Evolutionary conservation across 2,888 invertebrate genomes (phyloP).

Genomic region (Empis livida): DNA sequence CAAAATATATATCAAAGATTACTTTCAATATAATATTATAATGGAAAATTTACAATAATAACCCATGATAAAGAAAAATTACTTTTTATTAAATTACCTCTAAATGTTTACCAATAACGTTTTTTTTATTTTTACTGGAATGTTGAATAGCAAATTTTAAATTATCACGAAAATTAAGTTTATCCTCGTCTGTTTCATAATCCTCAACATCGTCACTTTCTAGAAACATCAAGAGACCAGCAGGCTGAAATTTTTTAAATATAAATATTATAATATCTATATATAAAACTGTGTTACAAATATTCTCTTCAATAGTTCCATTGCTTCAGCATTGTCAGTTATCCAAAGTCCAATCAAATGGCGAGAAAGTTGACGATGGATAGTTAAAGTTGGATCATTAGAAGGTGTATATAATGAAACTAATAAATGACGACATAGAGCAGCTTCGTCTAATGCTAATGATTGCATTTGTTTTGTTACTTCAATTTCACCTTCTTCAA

Average conservation of each 20-base stretch:
- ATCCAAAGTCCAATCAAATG: constrained; percentile 95
- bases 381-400: constrained; percentile 67
- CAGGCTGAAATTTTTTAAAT: constrained; percentile 50
- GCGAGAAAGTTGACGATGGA: constrained; percentile 81
- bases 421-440: constrained; percentile 82
- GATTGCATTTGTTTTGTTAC: constrained; percentile 92
- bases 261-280: background rate
- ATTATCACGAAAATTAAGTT: constrained; percentile 77
- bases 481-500: constrained; percentile 91
- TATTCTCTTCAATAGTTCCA: constrained; percentile 71
- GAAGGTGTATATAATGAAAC: constrained; percentile 76
- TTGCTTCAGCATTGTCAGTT: constrained; percentile 83
- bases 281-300: constrained; percentile 36
- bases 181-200: constrained; percentile 54
- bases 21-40: too few relatives aligned
- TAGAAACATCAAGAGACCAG: constrained; percentile 77
- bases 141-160: constrained; percentile 83
- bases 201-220: constrained; percentile 59
- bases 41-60: too few relatives aligned
- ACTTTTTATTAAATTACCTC: constrained; percentile 39
- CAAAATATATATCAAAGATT: too few relatives aligned
- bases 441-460: constrained; percentile 90
- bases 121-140: constrained; percentile 51
- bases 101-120: constrained; percentile 71
- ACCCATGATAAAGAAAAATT: too few relatives aligned